phyloP scores from a whole-genome alignment of 2,888 invertebrate species.

The Poecilobothrus nobilitatus region DNA sequence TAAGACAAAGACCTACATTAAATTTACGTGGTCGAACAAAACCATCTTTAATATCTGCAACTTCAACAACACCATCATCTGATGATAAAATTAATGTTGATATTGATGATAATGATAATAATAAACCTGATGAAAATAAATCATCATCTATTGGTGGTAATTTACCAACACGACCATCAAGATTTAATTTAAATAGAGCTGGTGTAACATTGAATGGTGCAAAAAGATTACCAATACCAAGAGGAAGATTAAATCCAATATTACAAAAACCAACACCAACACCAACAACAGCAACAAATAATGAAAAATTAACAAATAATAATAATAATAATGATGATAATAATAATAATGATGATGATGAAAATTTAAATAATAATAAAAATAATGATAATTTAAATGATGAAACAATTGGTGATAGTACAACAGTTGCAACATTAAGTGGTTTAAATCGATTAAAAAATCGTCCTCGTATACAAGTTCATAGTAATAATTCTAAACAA shows the following conservation, averaged over 20 bases:
- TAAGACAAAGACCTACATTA: constrained; percentile 37
- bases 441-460: constrained; percentile 40
- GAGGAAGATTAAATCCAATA: constrained; percentile 30
- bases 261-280: constrained; percentile 30
- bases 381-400: constrained; percentile 23
- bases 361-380: constrained; percentile 22
- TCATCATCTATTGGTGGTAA: constrained; percentile 22
- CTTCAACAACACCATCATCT: constrained; percentile 31
- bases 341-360: constrained; percentile 26
- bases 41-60: constrained; percentile 22
- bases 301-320: constrained; percentile 33
- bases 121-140: constrained; percentile 30
- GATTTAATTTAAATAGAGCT: constrained; percentile 39
- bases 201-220: constrained; percentile 22
- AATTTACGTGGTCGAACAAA: constrained; percentile 34
- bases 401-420: constrained; percentile 26
- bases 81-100: constrained; percentile 18
- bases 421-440: constrained; percentile 23
- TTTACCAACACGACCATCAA: constrained; percentile 33
- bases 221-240: constrained; percentile 35
- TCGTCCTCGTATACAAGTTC: constrained; percentile 40
- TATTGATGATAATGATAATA: constrained; percentile 23
- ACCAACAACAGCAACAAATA: constrained; percentile 27
- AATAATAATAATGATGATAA: constrained; percentile 36
- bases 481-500: constrained; percentile 38